Base-by-base conservation (phyloP, 2,888 invertebrate species). In the Cheilosia scutellata region DNA sequence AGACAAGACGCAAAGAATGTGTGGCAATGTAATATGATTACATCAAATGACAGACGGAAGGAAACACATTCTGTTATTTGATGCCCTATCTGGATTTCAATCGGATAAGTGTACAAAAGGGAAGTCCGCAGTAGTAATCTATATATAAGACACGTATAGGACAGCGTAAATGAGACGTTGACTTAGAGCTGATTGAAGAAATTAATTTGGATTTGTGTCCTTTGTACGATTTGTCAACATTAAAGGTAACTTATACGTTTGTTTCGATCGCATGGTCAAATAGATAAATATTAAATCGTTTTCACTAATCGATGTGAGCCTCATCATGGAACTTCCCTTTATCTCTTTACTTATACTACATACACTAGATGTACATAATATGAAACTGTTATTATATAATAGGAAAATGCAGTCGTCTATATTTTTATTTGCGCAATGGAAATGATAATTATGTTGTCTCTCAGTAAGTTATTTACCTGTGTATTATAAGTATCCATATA, bases 1-100 rank as follows among this genome's bases (percentile, higher is more conserved):
- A 27, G 13, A 33, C 40, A 31, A 27, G 13, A 33, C 57, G 5
- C 42, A 42, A 55, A 42, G 31, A 55, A 68, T 55, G 31, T 33
- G 62, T 62, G 42, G 31, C 55, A 55, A 31, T 31, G 68, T 68
- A 68, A 68, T 57, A 68, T 68, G 68, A 68, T 68, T 68, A 78
- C 83, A 83, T 83, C 83, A 83, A 78, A 78, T 83, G 79, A 83
- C 78, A 78, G 83, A 78, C 72, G 66, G 83, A 58, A 62, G 66
- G 83, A 58, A 62, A 74, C 66, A 31, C 66, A 33, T 74, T 51
- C 62, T 63, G 80, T 84, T 27, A 84, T 79, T 75, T 58, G 70
- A 84, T 84, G 58, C 71, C 78, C 68, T 53, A 78, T 74, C 83
- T 42, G 74, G 68, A 70, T 72, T 71, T 83, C 83, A 83, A 79